Evolutionary conservation across 92 coral and sea anemone species (phyloP).

Genomic region (Plumapathes pennacea): DNA sequence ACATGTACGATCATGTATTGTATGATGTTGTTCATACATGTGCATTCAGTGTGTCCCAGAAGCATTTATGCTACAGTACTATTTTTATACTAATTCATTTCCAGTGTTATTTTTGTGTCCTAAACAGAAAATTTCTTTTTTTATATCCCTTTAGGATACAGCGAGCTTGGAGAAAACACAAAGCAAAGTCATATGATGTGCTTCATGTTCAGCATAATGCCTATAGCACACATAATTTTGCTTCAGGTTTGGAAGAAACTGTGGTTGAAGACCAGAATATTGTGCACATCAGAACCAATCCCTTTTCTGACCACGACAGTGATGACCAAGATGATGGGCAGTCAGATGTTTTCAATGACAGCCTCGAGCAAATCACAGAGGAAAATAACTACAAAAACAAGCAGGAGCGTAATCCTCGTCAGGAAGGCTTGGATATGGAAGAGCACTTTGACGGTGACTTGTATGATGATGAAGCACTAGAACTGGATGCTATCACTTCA

Average conservation of each 20-base stretch:
- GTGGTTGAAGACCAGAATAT: constrained; percentile 5
- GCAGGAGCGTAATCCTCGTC: constrained; percentile 11
- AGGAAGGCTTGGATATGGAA: constrained; percentile 1
- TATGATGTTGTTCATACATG: too few relatives aligned
- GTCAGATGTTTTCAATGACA: constrained; percentile 74
- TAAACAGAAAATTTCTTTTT: too few relatives aligned
- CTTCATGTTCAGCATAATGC: not conserved
- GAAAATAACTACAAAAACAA: constrained; percentile 22
- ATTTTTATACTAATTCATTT: too few relatives aligned
- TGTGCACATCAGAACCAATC: constrained; percentile 75
- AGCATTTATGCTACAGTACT: too few relatives aligned
- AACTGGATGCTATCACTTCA: constrained; percentile 61
- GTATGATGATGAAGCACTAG: constrained; percentile 35
- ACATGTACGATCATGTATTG: too few relatives aligned
- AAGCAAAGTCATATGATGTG: constrained; percentile 37
- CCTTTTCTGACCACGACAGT: constrained; percentile 46
- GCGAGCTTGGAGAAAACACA: constrained; percentile 91
- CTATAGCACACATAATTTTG: constrained; percentile 34
- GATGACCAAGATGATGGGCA: constrained; percentile 55
- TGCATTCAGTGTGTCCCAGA: not conserved
- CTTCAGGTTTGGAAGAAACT: not conserved
- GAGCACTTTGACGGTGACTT: constrained; percentile 30
- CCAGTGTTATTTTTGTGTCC: too few relatives aligned
- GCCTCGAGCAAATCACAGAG: constrained; percentile 76
- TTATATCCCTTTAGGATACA: constrained; percentile 83